Percentiles rank a stretch among this genome's conserved stretches.
Evolutionary conservation across 2,113 vertebrate species (phyloP).

Genomic region (Corythaixoides concolor): DNA sequence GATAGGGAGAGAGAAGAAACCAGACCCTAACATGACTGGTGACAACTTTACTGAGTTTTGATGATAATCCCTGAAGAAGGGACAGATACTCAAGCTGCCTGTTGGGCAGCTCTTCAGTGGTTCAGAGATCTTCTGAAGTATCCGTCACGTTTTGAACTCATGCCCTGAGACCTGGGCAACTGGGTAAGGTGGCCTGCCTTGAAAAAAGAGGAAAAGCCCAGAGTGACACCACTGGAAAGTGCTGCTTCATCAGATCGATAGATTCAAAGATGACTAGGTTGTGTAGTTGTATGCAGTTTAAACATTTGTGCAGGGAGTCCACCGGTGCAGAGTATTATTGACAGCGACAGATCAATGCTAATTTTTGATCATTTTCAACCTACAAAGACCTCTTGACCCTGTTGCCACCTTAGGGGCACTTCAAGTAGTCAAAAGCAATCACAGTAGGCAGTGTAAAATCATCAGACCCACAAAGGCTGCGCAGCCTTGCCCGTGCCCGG

Average conservation of each 20-base stretch:
- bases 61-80: background rate
- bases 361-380: slow-evolving; percentile 85
- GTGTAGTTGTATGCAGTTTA: slow-evolving; percentile 74
- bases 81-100: background rate
- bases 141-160: background rate
- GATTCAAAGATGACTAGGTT: slow-evolving; percentile 73
- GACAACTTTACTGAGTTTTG: background rate
- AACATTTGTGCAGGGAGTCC: slow-evolving; percentile 76
- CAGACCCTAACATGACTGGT: background rate
- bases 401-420: slow-evolving; percentile 74
- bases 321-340: slow-evolving; percentile 70
- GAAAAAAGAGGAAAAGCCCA: slow-evolving; percentile 48
- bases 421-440: slow-evolving; percentile 75
- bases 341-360: slow-evolving; percentile 83
- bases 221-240: slow-evolving; percentile 59
- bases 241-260: slow-evolving; percentile 75
- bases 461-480: slow-evolving; percentile 44
- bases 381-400: slow-evolving; percentile 82
- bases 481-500: background rate
- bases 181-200: background rate
- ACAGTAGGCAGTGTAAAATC: slow-evolving; percentile 66
- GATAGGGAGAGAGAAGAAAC: background rate
- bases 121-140: background rate
- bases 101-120: background rate
- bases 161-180: background rate